Base-by-base conservation (phyloP, 2,113 vertebrate genomes). In the Phainopepla nitens region DNA sequence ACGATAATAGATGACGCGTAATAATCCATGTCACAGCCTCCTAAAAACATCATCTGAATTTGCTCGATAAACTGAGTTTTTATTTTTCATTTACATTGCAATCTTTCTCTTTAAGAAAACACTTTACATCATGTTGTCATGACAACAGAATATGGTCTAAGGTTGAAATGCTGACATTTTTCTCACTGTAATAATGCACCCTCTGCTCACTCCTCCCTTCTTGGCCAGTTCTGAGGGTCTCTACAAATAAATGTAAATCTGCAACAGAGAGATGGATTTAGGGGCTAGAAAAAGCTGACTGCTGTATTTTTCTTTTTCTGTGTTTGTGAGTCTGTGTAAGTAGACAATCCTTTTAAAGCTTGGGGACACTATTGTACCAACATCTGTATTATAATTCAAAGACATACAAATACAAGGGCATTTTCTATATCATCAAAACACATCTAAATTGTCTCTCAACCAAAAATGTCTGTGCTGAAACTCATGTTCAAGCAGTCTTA, bases 71-170 rank as follows among this genome's bases (percentile, higher is more conserved):
- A 77, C 33, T 69, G 66, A 96, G 54, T 41, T 96, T 97, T 95
- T 82, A 47, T 97, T 87, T 96, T 92, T 92, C 93, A 83, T 92
- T 90, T 90, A 97, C 90, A 94, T 89, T 83, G 36, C 90, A 82
- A 88, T 95, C 56, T 95, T 97, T 95, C 93, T 57, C 91, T 97
- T 97, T 97, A 98, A 97, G 91, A 93, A 94, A 97, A 96, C 70
- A 95, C 70, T 97, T 97, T 97, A 93, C 90, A 95, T 98, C 91
- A 21, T 77, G 97, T 98, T 98, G 97, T 96, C 98, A 98, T 98
- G 97, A 96, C 97, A 97, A 98, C 96, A 95, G 91, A 95, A 96
- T 82, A 83, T 90, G 92, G 89, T 94, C 90, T 92, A 91, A 92
- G 70, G 89, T 79, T 96, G 90, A 96, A 97, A 97, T 97, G 89